A percentile compares a stretch with the other conserved stretches of the same genome.
phyloP scores from a whole-genome alignment of 2,888 invertebrate genomes.

The Drosophila mimetica region DNA sequence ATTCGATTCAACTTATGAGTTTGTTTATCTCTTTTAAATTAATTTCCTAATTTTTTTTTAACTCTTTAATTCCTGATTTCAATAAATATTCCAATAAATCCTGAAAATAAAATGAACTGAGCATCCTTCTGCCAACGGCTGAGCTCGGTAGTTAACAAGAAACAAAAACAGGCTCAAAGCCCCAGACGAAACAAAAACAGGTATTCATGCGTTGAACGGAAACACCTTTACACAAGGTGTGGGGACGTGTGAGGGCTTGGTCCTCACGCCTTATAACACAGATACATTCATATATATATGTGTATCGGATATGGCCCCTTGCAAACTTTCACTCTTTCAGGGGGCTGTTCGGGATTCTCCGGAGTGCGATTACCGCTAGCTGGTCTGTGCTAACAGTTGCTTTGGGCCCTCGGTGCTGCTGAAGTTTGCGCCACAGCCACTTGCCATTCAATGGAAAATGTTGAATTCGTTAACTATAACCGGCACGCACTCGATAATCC shows the following conservation, averaged over 20 bases:
- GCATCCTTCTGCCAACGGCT: background rate
- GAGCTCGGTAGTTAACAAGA: constrained; percentile 1
- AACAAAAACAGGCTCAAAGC: constrained; percentile 7
- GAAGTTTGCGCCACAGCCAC: constrained; percentile 36
- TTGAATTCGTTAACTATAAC: constrained; percentile 40
- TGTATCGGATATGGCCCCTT: background rate
- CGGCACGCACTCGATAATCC: constrained; percentile 49
- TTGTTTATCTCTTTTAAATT: too few relatives aligned
- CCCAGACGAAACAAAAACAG: constrained; percentile 3
- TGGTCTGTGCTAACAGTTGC: constrained; percentile 47
- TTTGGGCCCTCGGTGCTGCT: constrained; percentile 23
- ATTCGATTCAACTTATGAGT: too few relatives aligned
- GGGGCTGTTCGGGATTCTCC: constrained; percentile 21
- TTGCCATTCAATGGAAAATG: constrained; percentile 42
- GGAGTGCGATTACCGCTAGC: constrained; percentile 37
- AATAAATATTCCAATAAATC: background rate
- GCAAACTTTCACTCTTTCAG: background rate
- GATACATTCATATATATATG: background rate
- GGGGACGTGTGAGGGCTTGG: background rate
- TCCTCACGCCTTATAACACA: background rate
- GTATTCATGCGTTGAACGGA: constrained; percentile 14
- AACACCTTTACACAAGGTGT: constrained; percentile 3
- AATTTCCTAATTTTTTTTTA: too few relatives aligned
- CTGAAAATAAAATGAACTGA: constrained; percentile 3
- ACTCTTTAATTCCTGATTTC: too few relatives aligned